These are phyloP conservation scores for Latrodectus geometricus DNA, from an alignment of 1,140 invertebrate genomes.

Conservation along the genomic window DNA sequence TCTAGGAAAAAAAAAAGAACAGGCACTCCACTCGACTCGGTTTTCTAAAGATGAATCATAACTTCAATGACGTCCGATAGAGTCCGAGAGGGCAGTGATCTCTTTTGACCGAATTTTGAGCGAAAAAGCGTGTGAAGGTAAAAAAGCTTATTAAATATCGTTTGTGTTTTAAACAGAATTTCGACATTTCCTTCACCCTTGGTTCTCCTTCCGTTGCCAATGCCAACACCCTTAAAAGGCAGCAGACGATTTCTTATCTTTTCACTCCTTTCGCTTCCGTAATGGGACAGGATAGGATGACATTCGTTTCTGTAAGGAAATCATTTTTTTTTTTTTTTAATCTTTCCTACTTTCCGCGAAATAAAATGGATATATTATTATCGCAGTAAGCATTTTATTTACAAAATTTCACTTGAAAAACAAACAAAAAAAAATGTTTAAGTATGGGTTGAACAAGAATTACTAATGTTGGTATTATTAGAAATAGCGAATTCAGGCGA, in stretches of 20 bases:
- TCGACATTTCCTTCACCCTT: neutral
- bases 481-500: too few species aligned
- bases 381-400: too few species aligned
- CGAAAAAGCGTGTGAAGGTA: neutral
- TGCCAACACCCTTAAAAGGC: neutral
- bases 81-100: neutral
- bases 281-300: neutral
- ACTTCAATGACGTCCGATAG: neutral
- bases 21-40: too few species aligned
- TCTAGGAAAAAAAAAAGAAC: too few species aligned
- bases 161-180: neutral
- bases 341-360: too few species aligned
- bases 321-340: too few species aligned
- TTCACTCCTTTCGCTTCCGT: neutral
- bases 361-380: too few species aligned
- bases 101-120: neutral
- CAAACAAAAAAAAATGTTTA: too few species aligned
- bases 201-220: neutral
- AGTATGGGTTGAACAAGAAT: too few species aligned
- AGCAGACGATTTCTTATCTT: constrained; percentile 1
- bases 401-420: too few species aligned
- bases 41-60: neutral
- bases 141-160: neutral
- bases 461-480: too few species aligned
- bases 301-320: too few species aligned